Conservation (phyloP, 2,113 vertebrate species). For the Clarias magur region DNA sequence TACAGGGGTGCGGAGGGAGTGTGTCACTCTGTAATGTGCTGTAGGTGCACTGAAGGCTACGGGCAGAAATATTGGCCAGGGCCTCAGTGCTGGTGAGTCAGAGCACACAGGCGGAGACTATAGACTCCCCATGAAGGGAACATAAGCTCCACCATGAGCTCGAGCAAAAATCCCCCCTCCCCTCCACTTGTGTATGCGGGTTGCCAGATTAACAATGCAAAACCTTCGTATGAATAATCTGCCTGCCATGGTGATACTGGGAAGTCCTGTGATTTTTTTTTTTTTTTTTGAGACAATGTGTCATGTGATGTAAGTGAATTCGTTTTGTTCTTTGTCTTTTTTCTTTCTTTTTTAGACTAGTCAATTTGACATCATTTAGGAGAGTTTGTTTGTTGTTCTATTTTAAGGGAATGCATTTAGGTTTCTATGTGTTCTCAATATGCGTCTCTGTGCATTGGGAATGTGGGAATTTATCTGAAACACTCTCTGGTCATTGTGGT, state of each 20-base stretch:
- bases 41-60: constrained; percentile 69
- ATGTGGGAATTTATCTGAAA: constrained; percentile 1
- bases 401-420: not conserved
- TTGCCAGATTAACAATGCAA: constrained; percentile 71
- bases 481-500: constrained; percentile 13
- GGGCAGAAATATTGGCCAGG: constrained; percentile 66
- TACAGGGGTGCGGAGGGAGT: constrained; percentile 57
- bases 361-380: not conserved
- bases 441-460: constrained; percentile 33
- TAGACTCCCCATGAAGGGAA: constrained; percentile 70
- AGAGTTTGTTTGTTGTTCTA: not conserved
- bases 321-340: not conserved
- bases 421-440: not conserved
- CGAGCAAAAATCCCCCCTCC: constrained; percentile 61
- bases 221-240: constrained; percentile 61
- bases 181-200: constrained; percentile 41
- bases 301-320: not conserved
- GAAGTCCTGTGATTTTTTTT: constrained; percentile 44
- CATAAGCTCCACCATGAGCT: constrained; percentile 73
- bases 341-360: no score
- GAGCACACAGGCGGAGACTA: constrained; percentile 66
- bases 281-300: not conserved
- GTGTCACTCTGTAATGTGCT: constrained; percentile 69
- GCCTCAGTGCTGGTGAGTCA: constrained; percentile 61
- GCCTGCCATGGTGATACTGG: constrained; percentile 53